Conservation (phyloP, 1,140 invertebrate species). For the Nixonia krombeini region DNA sequence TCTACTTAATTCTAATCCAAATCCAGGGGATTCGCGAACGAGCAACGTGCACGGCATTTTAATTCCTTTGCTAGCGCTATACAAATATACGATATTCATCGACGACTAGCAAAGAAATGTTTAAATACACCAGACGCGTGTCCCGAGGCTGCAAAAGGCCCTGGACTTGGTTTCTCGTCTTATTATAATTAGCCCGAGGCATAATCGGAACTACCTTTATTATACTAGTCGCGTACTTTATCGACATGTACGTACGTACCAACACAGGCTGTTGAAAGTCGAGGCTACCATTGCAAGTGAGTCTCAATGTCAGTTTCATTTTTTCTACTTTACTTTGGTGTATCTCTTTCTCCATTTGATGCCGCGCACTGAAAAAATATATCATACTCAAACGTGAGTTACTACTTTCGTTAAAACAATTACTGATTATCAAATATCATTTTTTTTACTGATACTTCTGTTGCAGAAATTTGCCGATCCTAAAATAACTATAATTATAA, state of each 20-base stretch:
- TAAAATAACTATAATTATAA: no score
- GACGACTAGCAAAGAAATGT: slow-evolving; percentile 4
- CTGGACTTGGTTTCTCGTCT: slow-evolving; percentile 27
- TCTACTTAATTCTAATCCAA: no score
- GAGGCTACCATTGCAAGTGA: slow-evolving; percentile 8
- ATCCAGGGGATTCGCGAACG: no score
- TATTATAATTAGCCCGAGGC: slow-evolving; percentile 19
- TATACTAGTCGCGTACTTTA: slow-evolving; percentile 13
- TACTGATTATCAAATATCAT: no score
- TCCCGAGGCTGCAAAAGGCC: slow-evolving; percentile 13
- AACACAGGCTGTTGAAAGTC: slow-evolving; percentile 30
- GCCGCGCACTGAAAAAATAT: neutral
- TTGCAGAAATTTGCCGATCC: no score
- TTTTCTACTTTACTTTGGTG: neutral
- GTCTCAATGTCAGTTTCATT: slow-evolving; percentile 3
- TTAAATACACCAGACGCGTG: neutral
- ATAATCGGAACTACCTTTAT: slow-evolving; percentile 17
- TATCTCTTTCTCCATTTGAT: neutral
- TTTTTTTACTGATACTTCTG: no score
- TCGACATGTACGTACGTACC: slow-evolving; percentile 3
- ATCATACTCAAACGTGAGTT: no score
- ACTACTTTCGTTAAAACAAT: no score
- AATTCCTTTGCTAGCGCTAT: neutral
- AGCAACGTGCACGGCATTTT: neutral
- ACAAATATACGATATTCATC: neutral